Conservation (phyloP, 2,888 invertebrate genomes). For the Automeris io region DNA sequence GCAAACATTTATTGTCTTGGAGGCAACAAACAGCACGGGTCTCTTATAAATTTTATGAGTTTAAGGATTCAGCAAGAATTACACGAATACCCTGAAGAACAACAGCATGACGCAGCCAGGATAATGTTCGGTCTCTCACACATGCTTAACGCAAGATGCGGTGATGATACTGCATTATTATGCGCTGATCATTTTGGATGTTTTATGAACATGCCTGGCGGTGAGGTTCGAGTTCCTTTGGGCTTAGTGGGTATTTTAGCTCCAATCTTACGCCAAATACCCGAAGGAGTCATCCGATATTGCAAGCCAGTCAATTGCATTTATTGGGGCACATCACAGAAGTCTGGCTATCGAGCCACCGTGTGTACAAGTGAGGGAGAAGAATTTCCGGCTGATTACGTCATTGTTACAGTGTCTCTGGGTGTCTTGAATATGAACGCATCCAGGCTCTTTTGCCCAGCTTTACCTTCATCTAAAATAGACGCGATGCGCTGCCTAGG, state of each 20-base stretch:
- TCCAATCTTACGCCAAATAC: slow-evolving; percentile 80
- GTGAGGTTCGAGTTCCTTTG: slow-evolving; percentile 78
- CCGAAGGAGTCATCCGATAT: slow-evolving; percentile 78
- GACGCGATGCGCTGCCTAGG: slow-evolving; percentile 82
- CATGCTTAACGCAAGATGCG: slow-evolving; percentile 78
- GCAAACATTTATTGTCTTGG: slow-evolving; percentile 78
- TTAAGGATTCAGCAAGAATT: slow-evolving; percentile 82
- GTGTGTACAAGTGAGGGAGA: slow-evolving; percentile 83
- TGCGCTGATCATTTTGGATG: slow-evolving; percentile 56
- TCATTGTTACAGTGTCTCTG: slow-evolving; percentile 85
- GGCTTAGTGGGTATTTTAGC: slow-evolving; percentile 81
- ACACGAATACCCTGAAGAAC: slow-evolving; percentile 80
- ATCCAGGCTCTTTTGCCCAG: slow-evolving; percentile 82
- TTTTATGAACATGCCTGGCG: slow-evolving; percentile 75
- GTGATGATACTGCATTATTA: slow-evolving; percentile 77
- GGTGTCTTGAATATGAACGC: slow-evolving; percentile 83
- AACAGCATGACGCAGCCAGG: slow-evolving; percentile 81
- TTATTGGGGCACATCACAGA: slow-evolving; percentile 80
- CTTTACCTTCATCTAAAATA: slow-evolving; percentile 81
- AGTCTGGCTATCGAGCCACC: slow-evolving; percentile 60
- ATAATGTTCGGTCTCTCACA: slow-evolving; percentile 82
- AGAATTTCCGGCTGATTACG: slow-evolving; percentile 85
- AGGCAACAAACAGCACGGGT: slow-evolving; percentile 78
- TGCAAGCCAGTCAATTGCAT: slow-evolving; percentile 84
- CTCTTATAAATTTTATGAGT: slow-evolving; percentile 80